Evolutionary conservation across 2,888 invertebrate species (phyloP).

Genomic region (Gortyna flavago): DNA sequence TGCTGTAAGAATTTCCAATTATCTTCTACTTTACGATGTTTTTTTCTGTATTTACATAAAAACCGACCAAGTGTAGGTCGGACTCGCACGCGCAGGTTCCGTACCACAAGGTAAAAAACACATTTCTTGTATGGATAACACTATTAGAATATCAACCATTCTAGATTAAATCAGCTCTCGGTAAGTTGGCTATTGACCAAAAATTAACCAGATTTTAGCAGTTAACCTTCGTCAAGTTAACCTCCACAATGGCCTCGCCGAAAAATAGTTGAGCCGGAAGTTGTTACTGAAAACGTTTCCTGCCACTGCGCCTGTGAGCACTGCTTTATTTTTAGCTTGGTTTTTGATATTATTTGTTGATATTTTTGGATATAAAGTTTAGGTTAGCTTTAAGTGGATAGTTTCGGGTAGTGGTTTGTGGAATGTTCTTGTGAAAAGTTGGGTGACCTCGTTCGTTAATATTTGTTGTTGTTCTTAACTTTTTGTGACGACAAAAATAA

Average conservation of each 20-base stretch:
- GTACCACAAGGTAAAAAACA: too few relatives aligned
- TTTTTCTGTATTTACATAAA: background rate
- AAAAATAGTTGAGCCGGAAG: constrained; percentile 53
- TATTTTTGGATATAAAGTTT: constrained; percentile 1
- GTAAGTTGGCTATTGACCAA: background rate
- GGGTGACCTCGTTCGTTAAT: background rate
- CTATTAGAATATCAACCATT: background rate
- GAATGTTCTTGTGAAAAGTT: background rate
- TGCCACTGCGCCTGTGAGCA: constrained; percentile 27
- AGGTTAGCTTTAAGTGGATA: background rate
- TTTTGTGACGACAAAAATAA: background rate
- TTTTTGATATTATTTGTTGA: constrained; percentile 28
- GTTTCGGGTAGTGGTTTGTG: background rate
- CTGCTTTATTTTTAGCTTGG: constrained; percentile 49
- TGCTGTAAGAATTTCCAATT: background rate
- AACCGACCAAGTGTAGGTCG: background rate
- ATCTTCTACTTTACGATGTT: background rate
- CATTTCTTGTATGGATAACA: background rate
- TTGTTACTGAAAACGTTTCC: constrained; percentile 58
- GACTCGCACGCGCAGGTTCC: background rate
- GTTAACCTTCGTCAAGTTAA: constrained; percentile 21
- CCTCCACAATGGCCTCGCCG: constrained; percentile 15
- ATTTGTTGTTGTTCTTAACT: background rate
- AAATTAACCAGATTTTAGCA: constrained; percentile 5
- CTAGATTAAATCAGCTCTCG: background rate